Base-by-base conservation (phyloP, 1,140 invertebrate genomes). In the Nasonia vitripennis region DNA sequence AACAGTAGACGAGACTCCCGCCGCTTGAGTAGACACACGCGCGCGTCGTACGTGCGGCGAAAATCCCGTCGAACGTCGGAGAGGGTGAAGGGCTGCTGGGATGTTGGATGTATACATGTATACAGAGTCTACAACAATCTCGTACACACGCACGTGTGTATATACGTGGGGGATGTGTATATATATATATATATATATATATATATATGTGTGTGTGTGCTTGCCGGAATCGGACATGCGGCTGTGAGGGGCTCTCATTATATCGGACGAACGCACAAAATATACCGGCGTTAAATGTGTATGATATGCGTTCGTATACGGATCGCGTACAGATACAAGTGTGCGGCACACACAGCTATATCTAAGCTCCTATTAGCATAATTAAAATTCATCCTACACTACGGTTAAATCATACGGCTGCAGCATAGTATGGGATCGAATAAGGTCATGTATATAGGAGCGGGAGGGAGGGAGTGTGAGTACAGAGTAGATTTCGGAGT, bases 281-380 rank as follows among this genome's bases (percentile, higher is more conserved):
- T 67, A 67, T n/a, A 20, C 62, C 20, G n/a, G 14, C 14, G 62
- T n/a, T 0, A 14, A 67, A 67, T n/a, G 14, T n/a, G 11, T 27
- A 27, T 27, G 27, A 27, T 67, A 67, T 20, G 17, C 62, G 11
- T 20, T 67, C 62, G 62, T 23, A 67, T 10, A 41, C 9, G 9
- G 41, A 7, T 41, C 41, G 34, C 37, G 27, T 78, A 6, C 7
- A 34, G 7, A 62, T 31, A 2, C 14, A 71, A 71, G 27, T 71
- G 70, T 27, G 6, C n/a, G 27, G 11, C 20, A 27, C 20, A 12
- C 7, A 31, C 7, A 27, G 70, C 23, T 70, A 70, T 45, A 70
- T 45, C 37, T 55, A 81, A 55, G 68, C 41, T 55, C 14, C 48
- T 82, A 77, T 83, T 83, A 83, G 34, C 55, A 78, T 70, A 78